Evolutionary conservation across 1,140 invertebrate species (phyloP).

Genomic region (Drosophila pandora): DNA sequence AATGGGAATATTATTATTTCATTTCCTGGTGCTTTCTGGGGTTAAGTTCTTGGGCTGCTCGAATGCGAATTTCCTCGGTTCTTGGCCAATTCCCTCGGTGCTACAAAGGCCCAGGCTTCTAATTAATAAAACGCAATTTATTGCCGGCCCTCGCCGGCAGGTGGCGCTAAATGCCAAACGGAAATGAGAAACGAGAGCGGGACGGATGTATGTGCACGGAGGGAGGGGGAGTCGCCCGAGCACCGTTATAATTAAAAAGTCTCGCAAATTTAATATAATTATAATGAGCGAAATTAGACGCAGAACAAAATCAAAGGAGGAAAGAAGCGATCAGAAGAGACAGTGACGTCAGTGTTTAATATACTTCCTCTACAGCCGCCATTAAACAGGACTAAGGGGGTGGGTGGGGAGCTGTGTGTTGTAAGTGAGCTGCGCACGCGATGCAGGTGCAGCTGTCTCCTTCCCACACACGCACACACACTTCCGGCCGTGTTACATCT

Average conservation of each 20-base stretch:
- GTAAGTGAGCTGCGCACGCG: slow-evolving; percentile 68
- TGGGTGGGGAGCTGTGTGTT: neutral
- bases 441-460: slow-evolving; percentile 41
- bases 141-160: slow-evolving; percentile 51
- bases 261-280: slow-evolving; percentile 72
- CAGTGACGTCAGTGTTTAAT: slow-evolving; percentile 37
- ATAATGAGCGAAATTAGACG: slow-evolving; percentile 69
- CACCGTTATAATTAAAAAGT: slow-evolving; percentile 65
- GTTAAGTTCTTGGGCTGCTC: slow-evolving; percentile 22
- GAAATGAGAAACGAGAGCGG: slow-evolving; percentile 24
- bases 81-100: neutral
- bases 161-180: slow-evolving; percentile 54
- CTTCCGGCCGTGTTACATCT: neutral
- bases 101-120: slow-evolving; percentile 26
- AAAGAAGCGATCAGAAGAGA: slow-evolving; percentile 11
- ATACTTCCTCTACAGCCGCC: slow-evolving; percentile 5
- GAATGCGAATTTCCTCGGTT: neutral
- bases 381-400: neutral
- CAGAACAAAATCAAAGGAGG: neutral
- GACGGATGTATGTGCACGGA: neutral
- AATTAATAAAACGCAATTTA: slow-evolving; percentile 76
- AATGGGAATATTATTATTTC: neutral
- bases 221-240: neutral
- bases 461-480: neutral
- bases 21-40: neutral